A percentile compares a stretch with the other conserved stretches of the same genome.
phyloP scores from a whole-genome alignment of 2,888 invertebrate genomes.

The Drosophila rubida region DNA sequence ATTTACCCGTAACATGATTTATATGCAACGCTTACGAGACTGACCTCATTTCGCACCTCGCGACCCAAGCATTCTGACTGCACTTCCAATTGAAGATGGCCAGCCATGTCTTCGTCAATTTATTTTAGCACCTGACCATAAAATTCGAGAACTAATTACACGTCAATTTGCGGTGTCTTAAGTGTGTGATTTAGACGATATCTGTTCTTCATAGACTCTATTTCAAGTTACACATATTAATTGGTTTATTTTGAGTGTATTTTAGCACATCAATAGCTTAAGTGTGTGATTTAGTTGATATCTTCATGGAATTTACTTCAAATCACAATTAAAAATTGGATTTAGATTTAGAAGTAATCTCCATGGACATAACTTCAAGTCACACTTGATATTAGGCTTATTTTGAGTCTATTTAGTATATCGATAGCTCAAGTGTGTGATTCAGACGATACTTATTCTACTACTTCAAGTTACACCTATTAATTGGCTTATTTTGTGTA shows the following conservation, averaged over 20 bases:
- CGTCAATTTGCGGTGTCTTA: background rate
- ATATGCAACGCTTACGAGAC: conserved; percentile 60
- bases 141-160: conserved; percentile 5
- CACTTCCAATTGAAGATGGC: conserved; percentile 27
- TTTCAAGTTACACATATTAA: no score
- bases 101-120: conserved; percentile 22
- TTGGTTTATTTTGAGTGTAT: no score
- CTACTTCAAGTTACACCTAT: no score
- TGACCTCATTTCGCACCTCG: conserved; percentile 49
- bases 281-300: no score
- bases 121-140: conserved; percentile 24
- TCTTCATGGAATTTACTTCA: background rate
- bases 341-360: no score
- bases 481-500: no score
- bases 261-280: no score
- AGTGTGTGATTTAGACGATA: background rate
- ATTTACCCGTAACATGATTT: conserved; percentile 73
- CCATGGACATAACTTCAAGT: background rate
- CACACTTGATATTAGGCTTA: background rate
- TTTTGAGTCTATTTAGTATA: background rate
- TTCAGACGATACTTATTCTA: no score
- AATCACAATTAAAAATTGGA: no score
- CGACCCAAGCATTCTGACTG: conserved; percentile 23
- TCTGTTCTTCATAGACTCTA: conserved; percentile 5
- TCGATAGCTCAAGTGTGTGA: no score